These are phyloP conservation scores for Columba livia DNA, from an alignment of 2,113 vertebrate species.

Conservation along the genomic window DNA sequence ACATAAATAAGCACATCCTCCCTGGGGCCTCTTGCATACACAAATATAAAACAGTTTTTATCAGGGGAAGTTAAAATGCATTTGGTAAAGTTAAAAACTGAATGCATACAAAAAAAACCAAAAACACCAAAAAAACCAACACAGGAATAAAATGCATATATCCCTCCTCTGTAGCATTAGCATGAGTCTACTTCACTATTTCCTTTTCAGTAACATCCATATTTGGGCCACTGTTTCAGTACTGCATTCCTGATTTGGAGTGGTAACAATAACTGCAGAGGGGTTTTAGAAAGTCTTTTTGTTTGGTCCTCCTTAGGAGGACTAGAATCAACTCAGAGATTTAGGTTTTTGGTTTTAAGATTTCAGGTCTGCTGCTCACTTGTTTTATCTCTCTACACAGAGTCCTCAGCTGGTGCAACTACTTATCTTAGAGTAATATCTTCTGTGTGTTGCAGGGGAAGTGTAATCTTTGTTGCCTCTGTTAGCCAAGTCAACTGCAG, in stretches of 20 bases:
- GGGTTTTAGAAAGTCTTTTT: background rate
- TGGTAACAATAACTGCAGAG: accelerated
- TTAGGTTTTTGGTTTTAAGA: background rate
- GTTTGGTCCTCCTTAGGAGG: background rate
- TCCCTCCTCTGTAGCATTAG: background rate
- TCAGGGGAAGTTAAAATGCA: background rate
- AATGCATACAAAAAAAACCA: background rate
- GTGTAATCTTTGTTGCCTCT: background rate
- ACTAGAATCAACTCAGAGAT: background rate
- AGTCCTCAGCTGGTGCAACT: background rate
- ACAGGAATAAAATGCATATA: background rate
- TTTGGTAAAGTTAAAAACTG: background rate
- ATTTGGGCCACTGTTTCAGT: background rate
- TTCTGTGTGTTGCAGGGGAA: background rate
- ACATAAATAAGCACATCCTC: background rate
- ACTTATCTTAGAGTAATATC: background rate
- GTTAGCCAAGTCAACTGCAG: background rate
- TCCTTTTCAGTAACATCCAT: background rate
- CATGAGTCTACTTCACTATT: background rate
- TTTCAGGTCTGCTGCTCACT: background rate
- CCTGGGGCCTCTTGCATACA: background rate
- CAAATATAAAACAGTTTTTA: background rate
- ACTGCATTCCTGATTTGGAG: background rate
- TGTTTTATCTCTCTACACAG: background rate
- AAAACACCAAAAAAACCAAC: too few relatives aligned